Evolutionary conservation across 2,113 vertebrate genomes (phyloP).

Genomic region (Sturnus vulgaris): DNA sequence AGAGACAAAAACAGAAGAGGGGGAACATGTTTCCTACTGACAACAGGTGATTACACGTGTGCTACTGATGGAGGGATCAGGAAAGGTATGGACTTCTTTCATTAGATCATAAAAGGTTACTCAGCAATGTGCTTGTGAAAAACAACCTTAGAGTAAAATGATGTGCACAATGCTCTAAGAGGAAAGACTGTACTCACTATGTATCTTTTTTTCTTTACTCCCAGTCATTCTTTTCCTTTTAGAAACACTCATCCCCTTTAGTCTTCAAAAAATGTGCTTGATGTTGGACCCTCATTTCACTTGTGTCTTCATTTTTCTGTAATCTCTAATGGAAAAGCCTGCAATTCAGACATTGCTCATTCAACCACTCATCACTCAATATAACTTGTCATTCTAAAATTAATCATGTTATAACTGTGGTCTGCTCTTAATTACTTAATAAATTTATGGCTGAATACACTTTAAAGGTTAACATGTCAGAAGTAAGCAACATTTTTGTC

Average conservation of each 20-base stretch:
- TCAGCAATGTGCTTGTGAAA: constrained; percentile 49
- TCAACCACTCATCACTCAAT: neutral
- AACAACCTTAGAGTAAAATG: constrained; percentile 38
- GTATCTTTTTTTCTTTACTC: constrained; percentile 31
- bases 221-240: constrained; percentile 24
- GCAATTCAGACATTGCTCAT: constrained; percentile 13
- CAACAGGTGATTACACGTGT: constrained; percentile 92
- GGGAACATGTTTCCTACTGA: constrained; percentile 93
- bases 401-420: neutral
- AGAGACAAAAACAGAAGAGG: constrained; percentile 89
- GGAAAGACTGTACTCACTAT: constrained; percentile 47
- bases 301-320: constrained; percentile 23
- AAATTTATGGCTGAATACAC: neutral
- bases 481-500: neutral
- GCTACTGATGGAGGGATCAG: constrained; percentile 87
- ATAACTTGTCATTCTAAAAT: constrained; percentile 3
- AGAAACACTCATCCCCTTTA: neutral
- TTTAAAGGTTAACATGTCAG: neutral
- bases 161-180: constrained; percentile 24
- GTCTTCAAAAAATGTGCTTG: constrained; percentile 19
- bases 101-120: constrained; percentile 66
- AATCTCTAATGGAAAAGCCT: neutral
- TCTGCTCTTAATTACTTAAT: neutral
- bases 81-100: constrained; percentile 84
- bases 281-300: constrained; percentile 49